Evolutionary conservation across 2,797 vertebrate genomes (phyloP).

Genomic region (Liasis olivaceus): DNA sequence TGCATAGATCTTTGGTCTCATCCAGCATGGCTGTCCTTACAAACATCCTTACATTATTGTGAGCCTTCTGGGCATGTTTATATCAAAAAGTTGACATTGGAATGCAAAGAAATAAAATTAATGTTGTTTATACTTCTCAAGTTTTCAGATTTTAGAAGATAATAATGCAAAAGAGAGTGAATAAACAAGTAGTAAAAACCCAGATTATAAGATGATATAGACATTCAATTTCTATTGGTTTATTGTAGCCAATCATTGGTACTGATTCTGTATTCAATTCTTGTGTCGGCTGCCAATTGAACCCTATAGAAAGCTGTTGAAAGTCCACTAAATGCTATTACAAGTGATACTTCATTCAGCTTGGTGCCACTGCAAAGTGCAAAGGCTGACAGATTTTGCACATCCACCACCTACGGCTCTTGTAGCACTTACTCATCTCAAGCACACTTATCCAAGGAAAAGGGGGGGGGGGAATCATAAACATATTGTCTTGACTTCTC

Average conservation of each 20-base stretch:
- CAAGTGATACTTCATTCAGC: slow-evolving; percentile 16
- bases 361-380: not conserved
- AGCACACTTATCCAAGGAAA: not conserved
- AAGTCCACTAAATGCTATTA: not conserved
- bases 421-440: not conserved
- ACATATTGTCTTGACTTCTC: not conserved
- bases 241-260: not conserved
- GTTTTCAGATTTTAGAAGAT: not conserved
- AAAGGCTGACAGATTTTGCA: slow-evolving; percentile 7
- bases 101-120: not conserved
- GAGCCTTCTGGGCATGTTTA: not conserved
- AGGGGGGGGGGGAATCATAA: not conserved
- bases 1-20: not conserved
- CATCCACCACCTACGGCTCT: not conserved
- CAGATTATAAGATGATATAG: not conserved
- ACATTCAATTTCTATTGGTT: slow-evolving; percentile 7
- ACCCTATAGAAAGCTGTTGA: slow-evolving; percentile 24
- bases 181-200: not conserved
- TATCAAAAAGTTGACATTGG: not conserved
- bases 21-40: not conserved
- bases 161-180: rapidly evolving
- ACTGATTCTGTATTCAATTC: slow-evolving; percentile 9
- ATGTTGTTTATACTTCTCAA: not conserved
- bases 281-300: slow-evolving; percentile 3
- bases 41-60: not conserved